A percentile compares a stretch with the other conserved stretches of the same genome.
Conservation (phyloP, 2,888 invertebrate species). For the Lissonota sp. region DNA sequence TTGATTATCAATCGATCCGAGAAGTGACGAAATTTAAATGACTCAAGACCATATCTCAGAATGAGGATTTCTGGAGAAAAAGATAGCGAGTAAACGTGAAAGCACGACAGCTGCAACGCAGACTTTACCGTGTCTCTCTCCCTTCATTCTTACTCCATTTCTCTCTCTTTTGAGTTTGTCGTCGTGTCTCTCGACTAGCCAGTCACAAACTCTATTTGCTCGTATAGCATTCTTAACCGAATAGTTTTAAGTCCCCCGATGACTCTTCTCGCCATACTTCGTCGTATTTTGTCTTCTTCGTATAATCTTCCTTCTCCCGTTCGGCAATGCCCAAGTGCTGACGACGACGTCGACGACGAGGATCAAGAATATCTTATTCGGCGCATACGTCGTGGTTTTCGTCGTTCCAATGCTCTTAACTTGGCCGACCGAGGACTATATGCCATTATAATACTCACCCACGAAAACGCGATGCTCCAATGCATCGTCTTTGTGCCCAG, state of each 20-base stretch:
- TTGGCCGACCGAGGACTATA: background rate
- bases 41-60: background rate
- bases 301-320: constrained; percentile 4
- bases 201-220: constrained; percentile 76
- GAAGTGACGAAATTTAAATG: constrained; percentile 48
- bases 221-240: constrained; percentile 80
- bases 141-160: constrained; percentile 13
- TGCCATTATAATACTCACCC: constrained; percentile 2
- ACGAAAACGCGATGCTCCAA: constrained; percentile 33
- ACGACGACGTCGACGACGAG: constrained; percentile 66
- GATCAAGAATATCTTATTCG: constrained; percentile 78
- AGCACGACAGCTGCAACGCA: constrained; percentile 81
- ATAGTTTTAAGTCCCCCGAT: constrained; percentile 76
- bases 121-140: constrained; percentile 67
- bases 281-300: constrained; percentile 38
- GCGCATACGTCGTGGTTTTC: constrained; percentile 55
- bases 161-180: background rate
- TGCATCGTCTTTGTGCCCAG: constrained; percentile 19
- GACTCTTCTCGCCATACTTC: constrained; percentile 46
- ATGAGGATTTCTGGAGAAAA: constrained; percentile 36
- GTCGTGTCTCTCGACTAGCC: constrained; percentile 60
- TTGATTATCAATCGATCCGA: constrained; percentile 30
- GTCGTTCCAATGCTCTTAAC: constrained; percentile 44
- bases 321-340: constrained; percentile 56
- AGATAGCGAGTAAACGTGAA: constrained; percentile 53